Base-by-base conservation (phyloP, 2,888 invertebrate species). In the Panorpa germanica region DNA sequence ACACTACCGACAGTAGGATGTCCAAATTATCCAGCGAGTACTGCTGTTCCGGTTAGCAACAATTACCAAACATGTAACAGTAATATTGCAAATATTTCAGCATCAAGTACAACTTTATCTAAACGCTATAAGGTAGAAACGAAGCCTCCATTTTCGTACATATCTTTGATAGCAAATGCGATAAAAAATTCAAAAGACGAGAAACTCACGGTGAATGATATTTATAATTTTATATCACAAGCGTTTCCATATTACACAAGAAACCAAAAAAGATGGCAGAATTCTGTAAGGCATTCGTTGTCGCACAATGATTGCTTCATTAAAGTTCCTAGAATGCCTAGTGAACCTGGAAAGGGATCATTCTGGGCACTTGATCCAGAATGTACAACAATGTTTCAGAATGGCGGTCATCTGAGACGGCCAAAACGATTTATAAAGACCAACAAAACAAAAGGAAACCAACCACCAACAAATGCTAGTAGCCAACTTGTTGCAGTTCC, bases 281-380 rank as follows among this genome's bases (percentile, higher is more conserved):
- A 98, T 56, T 95, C 93, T 3, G 96, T 98, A 41, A 67, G 96
- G 35, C 98, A 98, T 51, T 93, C 91, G 41, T 59, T 98, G 29
- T 90, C 88, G 37, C 96, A 98, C 62, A 98, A 98, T 63, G 96
- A 98, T 52, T 98, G 98, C 55, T 98, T 98, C 55, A 90, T 98
- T 33, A 98, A 98, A 58, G 91, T 95, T 38, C 88, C 91, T n/a
- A 70, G 80, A 12, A 90, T 90, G 3, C 91, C 91, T 2, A 96
- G 96, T 57, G 90, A 95, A 54, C 96, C 98, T 0, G 98, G 98
- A 2, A 98, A 98, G 48, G 96, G 98, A 2, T 88, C 86, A 5
- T 98, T 96, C 57, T 98, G 98, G 98, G 88, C 95, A 14, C 64
- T 98, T 35, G 96, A 98, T 47, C 93, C 93, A 1, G 91, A 95